A percentile compares a stretch with the other conserved stretches of the same genome.
Conservation (phyloP, 2,113 vertebrate species). For the Callipepla squamata region DNA sequence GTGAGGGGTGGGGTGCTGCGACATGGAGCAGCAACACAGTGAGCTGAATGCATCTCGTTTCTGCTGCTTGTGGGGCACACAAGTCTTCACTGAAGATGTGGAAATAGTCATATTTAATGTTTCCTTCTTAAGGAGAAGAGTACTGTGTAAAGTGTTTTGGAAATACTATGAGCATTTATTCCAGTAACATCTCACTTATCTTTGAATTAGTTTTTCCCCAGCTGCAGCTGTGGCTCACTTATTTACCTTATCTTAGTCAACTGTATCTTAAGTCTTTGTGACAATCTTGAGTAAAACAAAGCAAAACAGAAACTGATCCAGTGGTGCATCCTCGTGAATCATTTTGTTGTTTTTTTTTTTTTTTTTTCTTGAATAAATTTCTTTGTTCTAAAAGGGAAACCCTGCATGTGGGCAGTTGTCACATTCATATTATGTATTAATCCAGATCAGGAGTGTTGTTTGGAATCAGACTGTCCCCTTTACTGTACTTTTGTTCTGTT, state of each 20-base stretch:
- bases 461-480: background rate
- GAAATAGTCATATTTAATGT: background rate
- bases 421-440: background rate
- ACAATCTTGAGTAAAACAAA: background rate
- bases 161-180: background rate
- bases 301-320: background rate
- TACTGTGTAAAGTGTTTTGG: background rate
- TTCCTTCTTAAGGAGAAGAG: background rate
- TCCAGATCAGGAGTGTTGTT: background rate
- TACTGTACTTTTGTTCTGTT: background rate
- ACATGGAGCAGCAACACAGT: accelerated
- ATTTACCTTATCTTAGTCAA: background rate
- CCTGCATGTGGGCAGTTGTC: background rate
- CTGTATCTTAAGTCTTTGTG: background rate
- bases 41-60: background rate
- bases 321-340: background rate
- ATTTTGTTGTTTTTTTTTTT: background rate
- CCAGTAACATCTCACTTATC: background rate
- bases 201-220: background rate
- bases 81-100: background rate
- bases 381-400: background rate
- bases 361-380: background rate
- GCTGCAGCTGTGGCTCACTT: accelerated
- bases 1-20: too few relatives aligned
- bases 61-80: background rate